Evolutionary conservation across 1,140 invertebrate genomes (phyloP).

Genomic region (Camponotus vicinus): DNA sequence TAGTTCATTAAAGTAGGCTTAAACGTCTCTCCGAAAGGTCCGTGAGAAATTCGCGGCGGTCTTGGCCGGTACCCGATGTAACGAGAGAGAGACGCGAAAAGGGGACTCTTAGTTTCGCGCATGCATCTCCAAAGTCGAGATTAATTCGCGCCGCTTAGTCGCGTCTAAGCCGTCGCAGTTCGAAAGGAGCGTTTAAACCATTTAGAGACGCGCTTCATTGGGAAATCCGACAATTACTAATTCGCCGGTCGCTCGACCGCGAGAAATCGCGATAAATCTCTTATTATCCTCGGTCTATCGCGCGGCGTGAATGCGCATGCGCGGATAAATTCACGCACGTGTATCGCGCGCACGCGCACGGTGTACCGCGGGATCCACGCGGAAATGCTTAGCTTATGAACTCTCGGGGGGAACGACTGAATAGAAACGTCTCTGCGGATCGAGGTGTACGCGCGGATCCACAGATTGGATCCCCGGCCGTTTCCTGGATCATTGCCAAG

Average conservation of each 20-base stretch:
- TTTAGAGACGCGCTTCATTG: slow-evolving; percentile 61
- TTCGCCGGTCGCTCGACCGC: slow-evolving; percentile 55
- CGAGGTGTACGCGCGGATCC: slow-evolving; percentile 45
- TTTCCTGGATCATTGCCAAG: slow-evolving; percentile 81
- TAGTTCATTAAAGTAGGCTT: not conserved
- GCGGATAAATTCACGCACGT: slow-evolving; percentile 15
- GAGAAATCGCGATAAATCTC: slow-evolving; percentile 71
- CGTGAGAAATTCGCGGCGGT: slow-evolving; percentile 37
- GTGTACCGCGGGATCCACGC: slow-evolving; percentile 61
- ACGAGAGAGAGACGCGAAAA: not conserved
- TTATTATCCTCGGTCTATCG: slow-evolving; percentile 67
- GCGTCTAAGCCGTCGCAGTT: slow-evolving; percentile 39
- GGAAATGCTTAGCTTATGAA: slow-evolving; percentile 74
- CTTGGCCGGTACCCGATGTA: slow-evolving; percentile 5
- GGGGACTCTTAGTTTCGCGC: slow-evolving; percentile 23
- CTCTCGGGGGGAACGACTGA: slow-evolving; percentile 59
- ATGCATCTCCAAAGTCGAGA: slow-evolving; percentile 32
- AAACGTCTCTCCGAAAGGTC: not conserved
- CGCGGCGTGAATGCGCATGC: slow-evolving; percentile 37
- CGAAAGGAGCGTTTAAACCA: slow-evolving; percentile 56
- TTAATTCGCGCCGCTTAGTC: slow-evolving; percentile 53
- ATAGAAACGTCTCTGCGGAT: slow-evolving; percentile 73
- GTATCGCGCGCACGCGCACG: not conserved
- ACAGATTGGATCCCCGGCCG: slow-evolving; percentile 56
- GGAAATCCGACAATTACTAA: slow-evolving; percentile 73